Percentiles rank a stretch among this genome's conserved stretches.
These are phyloP conservation scores for Leptopilina boulardi DNA, from an alignment of 1,140 invertebrate species.

Conservation along the genomic window DNA sequence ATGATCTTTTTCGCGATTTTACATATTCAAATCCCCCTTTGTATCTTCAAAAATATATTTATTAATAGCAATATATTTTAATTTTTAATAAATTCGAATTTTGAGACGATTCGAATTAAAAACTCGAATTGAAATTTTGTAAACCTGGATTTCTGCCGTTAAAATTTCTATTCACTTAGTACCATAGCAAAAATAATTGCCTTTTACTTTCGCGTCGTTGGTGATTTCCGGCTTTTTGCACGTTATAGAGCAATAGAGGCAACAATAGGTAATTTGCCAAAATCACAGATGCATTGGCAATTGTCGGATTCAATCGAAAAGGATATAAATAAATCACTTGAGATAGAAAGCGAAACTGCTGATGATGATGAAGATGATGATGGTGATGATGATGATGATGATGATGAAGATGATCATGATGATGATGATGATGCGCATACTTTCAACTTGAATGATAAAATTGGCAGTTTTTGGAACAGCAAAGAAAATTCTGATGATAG, in stretches of 20 bases:
- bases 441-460: slow-evolving; percentile 42
- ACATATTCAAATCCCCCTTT: no score
- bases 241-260: slow-evolving; percentile 50
- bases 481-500: slow-evolving; percentile 65
- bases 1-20: no score
- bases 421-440: slow-evolving; percentile 36
- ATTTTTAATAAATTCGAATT: no score
- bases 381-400: slow-evolving; percentile 26
- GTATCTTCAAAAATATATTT: no score
- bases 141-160: no score
- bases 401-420: slow-evolving; percentile 47
- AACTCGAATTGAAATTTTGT: no score
- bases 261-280: slow-evolving; percentile 41
- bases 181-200: no score
- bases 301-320: slow-evolving; percentile 32
- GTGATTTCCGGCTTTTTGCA: slow-evolving; percentile 31
- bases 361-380: slow-evolving; percentile 40
- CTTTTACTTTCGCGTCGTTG: slow-evolving; percentile 28
- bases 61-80: no score
- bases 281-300: slow-evolving; percentile 40
- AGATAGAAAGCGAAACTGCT: slow-evolving; percentile 40
- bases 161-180: no score
- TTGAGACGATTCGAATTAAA: no score
- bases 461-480: slow-evolving; percentile 72
- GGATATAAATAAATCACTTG: slow-evolving; percentile 31